These are phyloP conservation scores for Nomada goodeniana DNA, from an alignment of 2,888 invertebrate genomes.

Conservation along the genomic window DNA sequence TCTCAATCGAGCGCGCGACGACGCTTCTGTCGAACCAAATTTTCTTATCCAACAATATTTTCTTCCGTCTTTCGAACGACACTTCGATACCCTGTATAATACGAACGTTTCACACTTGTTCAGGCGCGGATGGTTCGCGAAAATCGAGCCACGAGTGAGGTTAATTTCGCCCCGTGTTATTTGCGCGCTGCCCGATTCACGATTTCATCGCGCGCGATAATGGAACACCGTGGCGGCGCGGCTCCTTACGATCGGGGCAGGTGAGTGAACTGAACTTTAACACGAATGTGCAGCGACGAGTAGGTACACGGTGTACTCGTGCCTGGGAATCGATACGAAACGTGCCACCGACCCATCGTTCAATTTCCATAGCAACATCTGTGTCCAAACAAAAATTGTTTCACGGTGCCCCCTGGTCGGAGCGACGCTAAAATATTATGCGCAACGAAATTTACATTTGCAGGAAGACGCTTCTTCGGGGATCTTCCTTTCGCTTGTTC, in stretches of 20 bases:
- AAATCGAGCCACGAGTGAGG: not conserved
- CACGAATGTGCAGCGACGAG: slow-evolving; percentile 54
- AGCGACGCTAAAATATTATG: not conserved
- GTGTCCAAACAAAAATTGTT: slow-evolving; percentile 75
- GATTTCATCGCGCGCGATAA: slow-evolving; percentile 27
- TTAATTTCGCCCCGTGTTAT: not conserved
- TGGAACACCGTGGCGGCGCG: not conserved
- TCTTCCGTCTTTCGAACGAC: no score
- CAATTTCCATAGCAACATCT: slow-evolving; percentile 81
- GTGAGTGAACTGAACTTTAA: slow-evolving; percentile 65
- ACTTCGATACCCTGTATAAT: not conserved
- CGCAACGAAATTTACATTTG: no score
- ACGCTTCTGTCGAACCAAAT: no score
- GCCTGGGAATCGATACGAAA: slow-evolving; percentile 64
- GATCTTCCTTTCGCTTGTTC: no score
- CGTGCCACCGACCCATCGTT: slow-evolving; percentile 61
- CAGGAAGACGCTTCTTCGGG: no score
- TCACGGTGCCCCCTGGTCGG: not conserved
- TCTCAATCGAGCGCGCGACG: not conserved
- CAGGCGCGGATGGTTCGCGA: not conserved
- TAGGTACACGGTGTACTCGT: slow-evolving; percentile 37
- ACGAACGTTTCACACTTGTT: not conserved
- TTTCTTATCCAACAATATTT: no score
- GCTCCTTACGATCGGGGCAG: slow-evolving; percentile 41
- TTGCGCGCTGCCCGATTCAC: not conserved